phyloP scores from a whole-genome alignment of 2,888 invertebrate genomes.

The Microdon myrmicae region DNA sequence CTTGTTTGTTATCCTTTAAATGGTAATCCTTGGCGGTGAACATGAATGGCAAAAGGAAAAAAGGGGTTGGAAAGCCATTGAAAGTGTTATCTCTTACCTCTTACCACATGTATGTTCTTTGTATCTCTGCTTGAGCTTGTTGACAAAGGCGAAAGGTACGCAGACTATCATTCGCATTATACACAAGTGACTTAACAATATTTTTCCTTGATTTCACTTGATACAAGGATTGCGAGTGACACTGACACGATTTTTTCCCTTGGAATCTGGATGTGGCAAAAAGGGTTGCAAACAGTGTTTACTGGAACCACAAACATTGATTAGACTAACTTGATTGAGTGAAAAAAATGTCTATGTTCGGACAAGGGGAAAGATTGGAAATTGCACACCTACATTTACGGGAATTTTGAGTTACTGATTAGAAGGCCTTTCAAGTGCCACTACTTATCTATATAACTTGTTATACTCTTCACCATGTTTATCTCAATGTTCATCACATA shows the following conservation, averaged over 20 bases:
- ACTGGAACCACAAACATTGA: slow-evolving; percentile 11
- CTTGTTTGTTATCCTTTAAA: slow-evolving; percentile 47
- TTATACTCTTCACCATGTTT: too few relatives aligned
- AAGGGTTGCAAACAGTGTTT: slow-evolving; percentile 15
- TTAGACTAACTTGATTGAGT: slow-evolving; percentile 10
- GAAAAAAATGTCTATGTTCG: too few relatives aligned
- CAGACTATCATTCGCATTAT: slow-evolving; percentile 26
- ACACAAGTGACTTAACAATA: slow-evolving; percentile 25
- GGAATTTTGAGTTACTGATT: too few relatives aligned
- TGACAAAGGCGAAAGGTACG: slow-evolving; percentile 17
- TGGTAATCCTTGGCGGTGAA: slow-evolving; percentile 38
- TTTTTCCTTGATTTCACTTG: slow-evolving; percentile 40
- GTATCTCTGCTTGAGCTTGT: too few relatives aligned
- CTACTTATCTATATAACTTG: too few relatives aligned
- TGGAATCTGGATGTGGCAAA: background rate
- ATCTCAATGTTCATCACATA: too few relatives aligned
- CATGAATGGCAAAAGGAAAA: background rate
- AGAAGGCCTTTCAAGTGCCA: too few relatives aligned
- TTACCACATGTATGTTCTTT: slow-evolving; percentile 44
- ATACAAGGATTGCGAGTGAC: slow-evolving; percentile 42
- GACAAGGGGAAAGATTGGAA: too few relatives aligned
- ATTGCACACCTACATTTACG: too few relatives aligned
- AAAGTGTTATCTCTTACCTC: slow-evolving; percentile 31
- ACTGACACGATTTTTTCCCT: slow-evolving; percentile 22
- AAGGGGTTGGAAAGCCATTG: slow-evolving; percentile 1